Percentiles rank a stretch among this genome's conserved stretches.
Evolutionary conservation across 2,888 invertebrate species (phyloP).

Genomic region (Spialia ferax): DNA sequence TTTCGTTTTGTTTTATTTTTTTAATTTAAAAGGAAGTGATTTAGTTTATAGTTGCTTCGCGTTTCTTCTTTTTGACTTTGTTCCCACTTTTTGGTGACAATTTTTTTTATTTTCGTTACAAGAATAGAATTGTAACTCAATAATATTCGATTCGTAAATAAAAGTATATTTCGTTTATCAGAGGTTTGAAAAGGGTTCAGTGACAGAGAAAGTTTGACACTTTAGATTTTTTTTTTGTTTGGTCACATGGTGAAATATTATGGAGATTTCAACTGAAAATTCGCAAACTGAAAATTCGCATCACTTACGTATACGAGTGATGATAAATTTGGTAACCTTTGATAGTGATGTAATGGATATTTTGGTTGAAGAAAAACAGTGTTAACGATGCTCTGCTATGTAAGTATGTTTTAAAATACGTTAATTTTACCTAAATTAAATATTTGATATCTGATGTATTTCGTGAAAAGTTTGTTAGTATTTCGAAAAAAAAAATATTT

Average conservation of each 20-base stretch:
- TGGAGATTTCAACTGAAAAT: constrained; percentile 31
- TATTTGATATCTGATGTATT: too few relatives aligned
- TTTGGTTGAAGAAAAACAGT: constrained; percentile 41
- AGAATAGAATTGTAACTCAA: background rate
- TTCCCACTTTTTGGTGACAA: background rate
- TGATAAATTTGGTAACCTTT: background rate
- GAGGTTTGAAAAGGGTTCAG: constrained; percentile 10
- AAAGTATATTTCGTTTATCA: background rate
- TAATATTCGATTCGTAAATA: background rate
- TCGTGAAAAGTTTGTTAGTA: too few relatives aligned
- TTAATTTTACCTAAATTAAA: too few relatives aligned
- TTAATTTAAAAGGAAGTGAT: background rate
- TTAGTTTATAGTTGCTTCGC: background rate
- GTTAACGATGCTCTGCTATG: constrained; percentile 78
- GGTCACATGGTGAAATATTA: background rate
- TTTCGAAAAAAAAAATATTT: too few relatives aligned
- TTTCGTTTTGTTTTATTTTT: too few relatives aligned
- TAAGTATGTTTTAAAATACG: constrained; percentile 57
- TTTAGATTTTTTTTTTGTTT: background rate
- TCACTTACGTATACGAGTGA: constrained; percentile 28
- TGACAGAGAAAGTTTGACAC: constrained; percentile 1
- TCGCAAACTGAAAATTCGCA: constrained; percentile 36
- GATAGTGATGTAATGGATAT: constrained; percentile 46
- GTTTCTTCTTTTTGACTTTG: background rate
- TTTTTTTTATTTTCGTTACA: background rate